Percentiles rank a stretch among this genome's conserved stretches.
Conservation (phyloP, 2,113 vertebrate species). For the Hippocampus guttulatus region DNA sequence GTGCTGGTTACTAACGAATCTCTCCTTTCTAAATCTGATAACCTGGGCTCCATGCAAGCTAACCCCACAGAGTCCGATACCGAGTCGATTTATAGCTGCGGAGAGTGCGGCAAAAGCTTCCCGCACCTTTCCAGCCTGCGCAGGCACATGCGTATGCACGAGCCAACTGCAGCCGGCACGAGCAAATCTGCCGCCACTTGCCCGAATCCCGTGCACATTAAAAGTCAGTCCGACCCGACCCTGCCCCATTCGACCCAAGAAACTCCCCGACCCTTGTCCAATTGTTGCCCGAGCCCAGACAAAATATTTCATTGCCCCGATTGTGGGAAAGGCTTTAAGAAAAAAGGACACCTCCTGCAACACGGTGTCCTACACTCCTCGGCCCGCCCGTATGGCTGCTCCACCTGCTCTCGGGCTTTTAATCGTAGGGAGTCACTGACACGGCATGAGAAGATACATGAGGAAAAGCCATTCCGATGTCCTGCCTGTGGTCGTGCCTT, state of each 20-base stretch:
- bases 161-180: constrained; percentile 74
- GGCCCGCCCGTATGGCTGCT: constrained; percentile 86
- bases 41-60: constrained; percentile 65
- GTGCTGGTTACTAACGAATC: constrained; percentile 75
- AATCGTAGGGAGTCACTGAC: constrained; percentile 91
- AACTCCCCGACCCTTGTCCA: constrained; percentile 51
- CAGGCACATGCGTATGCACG: constrained; percentile 78
- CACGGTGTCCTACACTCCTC: constrained; percentile 92
- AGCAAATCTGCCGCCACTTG: constrained; percentile 64
- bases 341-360: constrained; percentile 91
- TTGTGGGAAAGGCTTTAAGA: constrained; percentile 92
- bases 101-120: constrained; percentile 77
- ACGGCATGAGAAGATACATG: constrained; percentile 91
- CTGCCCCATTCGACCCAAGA: constrained; percentile 77
- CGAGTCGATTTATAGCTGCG: constrained; percentile 73
- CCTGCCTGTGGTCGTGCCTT: constrained; percentile 87
- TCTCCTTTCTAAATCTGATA: constrained; percentile 72
- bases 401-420: constrained; percentile 86
- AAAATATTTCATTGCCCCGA: constrained; percentile 81
- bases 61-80: constrained; percentile 64
- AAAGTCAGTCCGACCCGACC: constrained; percentile 69
- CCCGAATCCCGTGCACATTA: constrained; percentile 71
- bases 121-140: constrained; percentile 79
- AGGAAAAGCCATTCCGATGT: constrained; percentile 84
- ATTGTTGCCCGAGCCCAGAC: constrained; percentile 75